Percentiles rank a stretch among this genome's conserved stretches.
Conservation (phyloP, 2,888 invertebrate species). For the Hybos culiciformis region DNA sequence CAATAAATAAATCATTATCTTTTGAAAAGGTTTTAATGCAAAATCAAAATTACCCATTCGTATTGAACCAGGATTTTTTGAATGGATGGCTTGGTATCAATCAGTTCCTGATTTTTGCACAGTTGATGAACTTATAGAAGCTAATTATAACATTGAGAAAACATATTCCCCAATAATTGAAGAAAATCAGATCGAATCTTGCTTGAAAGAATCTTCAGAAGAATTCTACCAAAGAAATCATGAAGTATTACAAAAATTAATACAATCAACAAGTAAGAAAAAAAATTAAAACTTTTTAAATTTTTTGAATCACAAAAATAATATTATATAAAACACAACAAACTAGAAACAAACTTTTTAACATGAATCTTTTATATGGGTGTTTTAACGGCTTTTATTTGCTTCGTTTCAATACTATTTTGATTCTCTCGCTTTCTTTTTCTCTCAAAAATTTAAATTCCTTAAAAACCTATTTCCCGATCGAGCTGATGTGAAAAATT, state of each 20-base stretch:
- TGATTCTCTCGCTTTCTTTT: too few species aligned
- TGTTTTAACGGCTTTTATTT: neutral
- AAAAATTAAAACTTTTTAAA: too few species aligned
- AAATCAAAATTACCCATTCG: slow-evolving; percentile 49
- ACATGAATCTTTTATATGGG: too few species aligned
- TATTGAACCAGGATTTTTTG: slow-evolving; percentile 85
- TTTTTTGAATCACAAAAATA: too few species aligned
- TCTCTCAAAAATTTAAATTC: too few species aligned
- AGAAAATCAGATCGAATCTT: slow-evolving; percentile 39
- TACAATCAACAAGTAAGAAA: slow-evolving; percentile 39
- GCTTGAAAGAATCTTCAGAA: slow-evolving; percentile 45
- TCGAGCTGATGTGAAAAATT: too few species aligned
- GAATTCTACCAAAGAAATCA: slow-evolving; percentile 52
- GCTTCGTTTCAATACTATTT: too few species aligned
- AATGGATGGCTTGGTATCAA: slow-evolving; percentile 85
- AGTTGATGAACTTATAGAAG: slow-evolving; percentile 50
- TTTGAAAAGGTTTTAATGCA: slow-evolving; percentile 39
- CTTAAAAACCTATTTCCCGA: too few species aligned
- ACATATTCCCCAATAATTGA: slow-evolving; percentile 50
- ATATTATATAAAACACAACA: too few species aligned
- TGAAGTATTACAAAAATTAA: slow-evolving; percentile 42
- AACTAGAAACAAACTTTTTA: too few species aligned
- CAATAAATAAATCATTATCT: neutral
- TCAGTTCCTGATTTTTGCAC: slow-evolving; percentile 69
- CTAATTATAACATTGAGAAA: slow-evolving; percentile 63